phyloP scores from a whole-genome alignment of 2,797 vertebrate genomes.

The Cyclura pinguis region DNA sequence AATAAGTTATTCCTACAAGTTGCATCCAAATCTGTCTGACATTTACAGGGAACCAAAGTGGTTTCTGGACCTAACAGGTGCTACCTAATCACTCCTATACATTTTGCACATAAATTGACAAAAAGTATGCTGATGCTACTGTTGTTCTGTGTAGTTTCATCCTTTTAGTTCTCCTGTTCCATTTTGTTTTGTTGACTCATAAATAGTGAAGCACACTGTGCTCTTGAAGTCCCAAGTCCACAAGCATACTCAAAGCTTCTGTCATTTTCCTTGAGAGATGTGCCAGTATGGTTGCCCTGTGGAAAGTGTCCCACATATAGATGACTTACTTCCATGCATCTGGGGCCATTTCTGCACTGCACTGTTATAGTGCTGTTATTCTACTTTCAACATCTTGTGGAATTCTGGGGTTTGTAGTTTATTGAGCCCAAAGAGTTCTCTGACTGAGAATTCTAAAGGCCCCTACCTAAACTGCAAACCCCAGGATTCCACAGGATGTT shows the following conservation, averaged over 20 bases:
- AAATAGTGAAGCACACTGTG: neutral
- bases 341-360: no score
- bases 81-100: neutral
- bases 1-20: neutral
- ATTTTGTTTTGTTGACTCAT: neutral
- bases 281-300: neutral
- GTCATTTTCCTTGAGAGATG: neutral
- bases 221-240: neutral
- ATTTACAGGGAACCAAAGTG: neutral
- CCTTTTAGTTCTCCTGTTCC: neutral
- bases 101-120: neutral
- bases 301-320: no score
- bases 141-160: neutral
- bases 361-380: no score
- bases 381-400: no score
- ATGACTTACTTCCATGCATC: neutral
- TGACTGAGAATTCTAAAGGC: no score
- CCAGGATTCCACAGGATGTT: no score
- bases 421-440: no score
- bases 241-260: neutral
- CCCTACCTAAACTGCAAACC: no score
- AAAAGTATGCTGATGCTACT: neutral
- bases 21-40: neutral
- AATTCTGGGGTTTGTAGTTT: no score
- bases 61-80: neutral